Conservation (phyloP, 1,140 invertebrate genomes). For the Drosophila lowei region DNA sequence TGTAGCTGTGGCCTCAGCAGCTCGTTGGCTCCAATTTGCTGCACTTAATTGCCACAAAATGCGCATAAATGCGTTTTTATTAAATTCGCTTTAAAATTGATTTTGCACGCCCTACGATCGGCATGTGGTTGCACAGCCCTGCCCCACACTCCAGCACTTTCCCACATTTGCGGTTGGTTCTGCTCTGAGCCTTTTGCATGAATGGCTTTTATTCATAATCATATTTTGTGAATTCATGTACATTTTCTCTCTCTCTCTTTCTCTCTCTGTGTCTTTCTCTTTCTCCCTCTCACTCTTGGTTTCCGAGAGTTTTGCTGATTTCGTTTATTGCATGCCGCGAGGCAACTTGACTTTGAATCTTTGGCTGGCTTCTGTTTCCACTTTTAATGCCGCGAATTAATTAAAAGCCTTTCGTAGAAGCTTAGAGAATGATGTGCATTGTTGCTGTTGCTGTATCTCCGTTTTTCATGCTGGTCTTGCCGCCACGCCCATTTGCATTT, state of each 20-base stretch:
- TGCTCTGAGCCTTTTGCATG: conserved; percentile 54
- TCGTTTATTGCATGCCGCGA: conserved; percentile 18
- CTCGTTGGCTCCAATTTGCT: conserved; percentile 35
- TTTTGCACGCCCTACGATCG: conserved; percentile 54
- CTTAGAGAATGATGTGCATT: conserved; percentile 65
- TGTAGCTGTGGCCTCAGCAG: conserved; percentile 1
- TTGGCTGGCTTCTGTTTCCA: conserved; percentile 35
- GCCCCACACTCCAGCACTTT: conserved; percentile 23
- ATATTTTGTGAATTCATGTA: conserved; percentile 54
- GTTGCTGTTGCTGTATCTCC: conserved; percentile 32
- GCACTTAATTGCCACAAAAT: conserved; percentile 73
- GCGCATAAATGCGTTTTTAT: conserved; percentile 72
- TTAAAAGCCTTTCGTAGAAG: conserved; percentile 63
- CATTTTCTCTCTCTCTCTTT: conserved; percentile 30
- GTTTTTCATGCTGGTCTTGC: conserved; percentile 1
- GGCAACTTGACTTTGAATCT: conserved; percentile 70
- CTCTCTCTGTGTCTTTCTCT: conserved; percentile 12
- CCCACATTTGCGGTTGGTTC: conserved; percentile 58
- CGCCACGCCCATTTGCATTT: conserved; percentile 43
- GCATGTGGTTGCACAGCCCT: conserved; percentile 59
- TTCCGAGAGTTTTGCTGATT: conserved; percentile 24
- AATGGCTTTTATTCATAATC: conserved; percentile 76
- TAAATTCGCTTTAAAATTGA: conserved; percentile 78
- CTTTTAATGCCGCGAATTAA: conserved; percentile 63
- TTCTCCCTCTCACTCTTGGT: conserved; percentile 9